These are phyloP conservation scores for Phengaris alcon DNA, from an alignment of 2,888 invertebrate species.

Conservation along the genomic window DNA sequence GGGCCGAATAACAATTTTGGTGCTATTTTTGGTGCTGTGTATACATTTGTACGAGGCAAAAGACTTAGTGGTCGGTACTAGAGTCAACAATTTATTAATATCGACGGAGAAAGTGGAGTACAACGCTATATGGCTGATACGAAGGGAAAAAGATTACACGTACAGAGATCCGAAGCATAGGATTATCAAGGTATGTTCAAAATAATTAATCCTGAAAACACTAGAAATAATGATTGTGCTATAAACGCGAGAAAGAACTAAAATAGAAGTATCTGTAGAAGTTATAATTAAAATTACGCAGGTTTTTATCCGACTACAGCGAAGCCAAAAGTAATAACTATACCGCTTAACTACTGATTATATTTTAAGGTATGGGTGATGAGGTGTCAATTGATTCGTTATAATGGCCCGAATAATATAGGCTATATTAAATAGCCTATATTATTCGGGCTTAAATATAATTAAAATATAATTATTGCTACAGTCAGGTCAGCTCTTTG, in stretches of 20 bases:
- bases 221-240: not conserved
- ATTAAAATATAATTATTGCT: too few relatives aligned
- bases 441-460: too few relatives aligned
- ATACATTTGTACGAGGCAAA: conserved; percentile 54
- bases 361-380: too few relatives aligned
- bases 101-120: conserved; percentile 62
- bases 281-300: too few relatives aligned
- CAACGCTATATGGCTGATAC: conserved; percentile 53
- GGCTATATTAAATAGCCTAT: too few relatives aligned
- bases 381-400: too few relatives aligned
- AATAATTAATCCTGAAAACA: not conserved
- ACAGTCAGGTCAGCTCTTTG: too few relatives aligned
- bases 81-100: conserved; percentile 63
- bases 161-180: conserved; percentile 61
- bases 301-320: too few relatives aligned
- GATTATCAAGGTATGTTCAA: conserved; percentile 60
- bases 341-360: too few relatives aligned
- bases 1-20: conserved; percentile 49
- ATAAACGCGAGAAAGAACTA: not conserved
- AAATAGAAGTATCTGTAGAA: not conserved
- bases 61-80: conserved; percentile 60
- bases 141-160: conserved; percentile 62
- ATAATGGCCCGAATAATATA: too few relatives aligned
- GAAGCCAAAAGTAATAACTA: too few relatives aligned
- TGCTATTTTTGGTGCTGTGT: conserved; percentile 51